Evolutionary conservation across 2,797 vertebrate species (phyloP), one percentile per base, ranked within the genome.

Genomic region (Pseudopleuronectes americanus): DNA sequence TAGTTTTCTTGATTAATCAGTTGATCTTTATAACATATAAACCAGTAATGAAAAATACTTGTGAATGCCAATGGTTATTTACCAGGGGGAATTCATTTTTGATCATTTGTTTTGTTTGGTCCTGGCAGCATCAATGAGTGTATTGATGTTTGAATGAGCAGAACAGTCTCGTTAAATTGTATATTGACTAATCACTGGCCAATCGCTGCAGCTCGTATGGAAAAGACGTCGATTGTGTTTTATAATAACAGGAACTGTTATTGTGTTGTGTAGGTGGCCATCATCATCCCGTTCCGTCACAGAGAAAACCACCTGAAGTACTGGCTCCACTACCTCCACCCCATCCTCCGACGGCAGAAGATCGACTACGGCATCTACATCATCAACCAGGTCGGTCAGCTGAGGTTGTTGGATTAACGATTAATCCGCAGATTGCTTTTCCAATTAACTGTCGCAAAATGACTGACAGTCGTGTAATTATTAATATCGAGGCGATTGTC

Each of bases 271-370:
- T 41, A 93, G 71, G 97, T 99, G 89, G 98, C 98, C 61, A 97
- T 99, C 81, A 98, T 99, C 92, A 99, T 99, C 85, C 98, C 98
- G 7, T 99, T 98, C 84, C 94, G 98, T 43, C 96, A 99, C 92
- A 95, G 98, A 0, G 97, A 99, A 68, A 96, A 98, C 85, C 98
- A 99, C 81, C 96, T 99, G 7, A 97, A 97, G 80, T 99, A 98
- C 94, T 99, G 98, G 98, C 96, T 99, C 69, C 97, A 99, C 91
- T 99, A 99, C 79, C 91, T 99, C 84, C 98, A 99, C 88, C 98
- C 98, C 17, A 97, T 99, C 85, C 94, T 99, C 64, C 94, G 97
- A 59, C 95, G 98, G 31, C 98, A 99, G 94, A 97, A 92, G 91
- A 97, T 98, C 38, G 95, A 96, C 87, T 99, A 99, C 0, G 96